Evolutionary conservation across 2,888 invertebrate genomes (phyloP).

Genomic region (Apotomis capreana): DNA sequence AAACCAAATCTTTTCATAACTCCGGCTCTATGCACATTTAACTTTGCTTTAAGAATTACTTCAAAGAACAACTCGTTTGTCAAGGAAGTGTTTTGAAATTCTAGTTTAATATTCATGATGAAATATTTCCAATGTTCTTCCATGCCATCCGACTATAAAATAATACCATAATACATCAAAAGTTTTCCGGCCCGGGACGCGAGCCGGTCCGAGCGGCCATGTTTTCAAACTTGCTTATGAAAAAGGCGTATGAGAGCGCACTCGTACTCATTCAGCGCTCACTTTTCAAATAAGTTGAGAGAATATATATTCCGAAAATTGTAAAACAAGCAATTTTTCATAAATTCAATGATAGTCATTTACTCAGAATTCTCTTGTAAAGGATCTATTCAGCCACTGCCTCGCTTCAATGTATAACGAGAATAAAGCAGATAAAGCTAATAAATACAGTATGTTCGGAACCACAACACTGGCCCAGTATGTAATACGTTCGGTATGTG

Average conservation of each 20-base stretch:
- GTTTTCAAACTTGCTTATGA: conserved; percentile 61
- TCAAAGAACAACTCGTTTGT: conserved; percentile 42
- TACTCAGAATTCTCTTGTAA: neutral
- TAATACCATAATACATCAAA: conserved; percentile 57
- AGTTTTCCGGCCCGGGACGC: conserved; percentile 54
- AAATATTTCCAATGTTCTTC: conserved; percentile 48
- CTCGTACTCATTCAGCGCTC: conserved; percentile 51
- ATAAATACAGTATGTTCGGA: conserved; percentile 20
- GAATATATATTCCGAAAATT: conserved; percentile 44
- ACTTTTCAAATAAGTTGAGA: conserved; percentile 43
- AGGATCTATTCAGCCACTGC: neutral
- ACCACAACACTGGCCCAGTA: conserved; percentile 16
- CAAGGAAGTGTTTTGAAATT: conserved; percentile 45
- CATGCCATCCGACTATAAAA: conserved; percentile 47
- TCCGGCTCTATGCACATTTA: conserved; percentile 2
- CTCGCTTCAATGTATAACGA: neutral
- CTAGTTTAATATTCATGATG: conserved; percentile 49
- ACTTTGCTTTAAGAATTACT: conserved; percentile 23
- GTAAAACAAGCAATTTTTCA: conserved; percentile 27
- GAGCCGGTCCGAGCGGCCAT: conserved; percentile 52
- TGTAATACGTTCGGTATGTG: conserved; percentile 38
- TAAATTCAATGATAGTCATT: neutral
- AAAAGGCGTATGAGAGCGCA: conserved; percentile 54
- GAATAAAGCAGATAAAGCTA: conserved; percentile 21
- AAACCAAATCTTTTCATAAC: conserved; percentile 7